phyloP scores from a whole-genome alignment of 1,140 invertebrate genomes.

The Drosophila biarmipes region DNA sequence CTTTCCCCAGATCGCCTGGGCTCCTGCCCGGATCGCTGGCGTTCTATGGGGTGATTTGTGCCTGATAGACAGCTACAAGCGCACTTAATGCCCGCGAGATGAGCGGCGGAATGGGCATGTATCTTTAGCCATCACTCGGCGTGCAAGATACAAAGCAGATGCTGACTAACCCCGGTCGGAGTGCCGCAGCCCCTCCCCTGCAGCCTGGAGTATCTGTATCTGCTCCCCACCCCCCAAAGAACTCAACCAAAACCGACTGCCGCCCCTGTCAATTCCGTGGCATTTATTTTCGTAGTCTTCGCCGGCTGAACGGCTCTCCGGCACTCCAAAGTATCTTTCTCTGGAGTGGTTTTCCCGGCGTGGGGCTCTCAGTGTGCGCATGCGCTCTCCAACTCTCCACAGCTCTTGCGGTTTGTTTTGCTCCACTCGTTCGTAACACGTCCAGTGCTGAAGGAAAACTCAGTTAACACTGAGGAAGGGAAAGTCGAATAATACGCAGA shows the following conservation, averaged over 20 bases:
- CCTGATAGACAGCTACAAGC: slow-evolving; percentile 66
- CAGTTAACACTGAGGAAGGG: no score
- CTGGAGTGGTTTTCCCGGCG: slow-evolving; percentile 3
- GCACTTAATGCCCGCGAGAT: slow-evolving; percentile 63
- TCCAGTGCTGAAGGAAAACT: background rate
- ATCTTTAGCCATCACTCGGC: slow-evolving; percentile 44
- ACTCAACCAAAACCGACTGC: slow-evolving; percentile 20
- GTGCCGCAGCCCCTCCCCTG: background rate
- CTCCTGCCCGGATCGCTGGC: slow-evolving; percentile 21
- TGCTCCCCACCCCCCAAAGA: slow-evolving; percentile 1
- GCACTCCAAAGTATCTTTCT: background rate
- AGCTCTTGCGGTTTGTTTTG: slow-evolving; percentile 63
- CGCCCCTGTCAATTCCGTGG: slow-evolving; percentile 48
- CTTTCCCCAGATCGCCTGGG: slow-evolving; percentile 7
- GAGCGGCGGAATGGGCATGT: slow-evolving; percentile 27
- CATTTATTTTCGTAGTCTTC: slow-evolving; percentile 62
- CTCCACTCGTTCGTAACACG: slow-evolving; percentile 71
- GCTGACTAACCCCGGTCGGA: slow-evolving; percentile 35
- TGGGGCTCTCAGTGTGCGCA: slow-evolving; percentile 42
- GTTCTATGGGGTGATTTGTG: slow-evolving; percentile 43
- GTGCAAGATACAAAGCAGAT: slow-evolving; percentile 74
- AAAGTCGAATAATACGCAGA: no score
- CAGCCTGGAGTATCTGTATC: background rate
- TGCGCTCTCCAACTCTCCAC: slow-evolving; percentile 71
- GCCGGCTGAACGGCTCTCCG: slow-evolving; percentile 36